phyloP scores from a whole-genome alignment of 2,797 vertebrate genomes.

The Helostoma temminkii region DNA sequence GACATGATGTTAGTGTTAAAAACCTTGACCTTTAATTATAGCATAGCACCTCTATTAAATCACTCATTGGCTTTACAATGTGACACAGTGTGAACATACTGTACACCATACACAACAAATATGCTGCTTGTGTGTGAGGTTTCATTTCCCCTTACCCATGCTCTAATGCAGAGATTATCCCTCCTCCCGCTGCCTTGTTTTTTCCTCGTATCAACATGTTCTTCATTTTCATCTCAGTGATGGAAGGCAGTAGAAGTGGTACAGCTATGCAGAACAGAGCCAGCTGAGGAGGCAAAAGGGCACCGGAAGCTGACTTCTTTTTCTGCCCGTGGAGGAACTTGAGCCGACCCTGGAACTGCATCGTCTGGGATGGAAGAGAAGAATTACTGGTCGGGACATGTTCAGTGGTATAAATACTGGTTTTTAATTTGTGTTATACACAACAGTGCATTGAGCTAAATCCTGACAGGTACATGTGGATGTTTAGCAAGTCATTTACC shows the following conservation, averaged over 20 bases:
- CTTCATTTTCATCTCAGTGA: conserved; percentile 91
- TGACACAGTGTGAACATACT: conserved; percentile 22
- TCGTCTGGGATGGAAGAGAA: conserved; percentile 83
- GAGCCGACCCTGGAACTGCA: conserved; percentile 96
- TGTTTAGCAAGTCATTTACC: too few species aligned
- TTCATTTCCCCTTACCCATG: conserved; percentile 80
- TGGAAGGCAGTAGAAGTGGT: conserved; percentile 90
- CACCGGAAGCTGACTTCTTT: conserved; percentile 89
- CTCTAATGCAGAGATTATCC: conserved; percentile 72
- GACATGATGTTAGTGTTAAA: conserved; percentile 38
- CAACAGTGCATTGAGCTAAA: too few species aligned
- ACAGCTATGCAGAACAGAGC: conserved; percentile 93
- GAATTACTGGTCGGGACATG: not conserved
- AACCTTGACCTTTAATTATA: conserved; percentile 60
- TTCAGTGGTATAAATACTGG: too few species aligned
- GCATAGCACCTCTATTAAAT: conserved; percentile 32
- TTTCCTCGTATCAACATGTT: conserved; percentile 87
- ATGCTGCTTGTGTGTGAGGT: not conserved
- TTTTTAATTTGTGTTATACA: too few species aligned
- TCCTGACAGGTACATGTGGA: too few species aligned
- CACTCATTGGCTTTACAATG: conserved; percentile 12
- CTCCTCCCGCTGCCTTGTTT: conserved; percentile 80
- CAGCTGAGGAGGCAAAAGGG: conserved; percentile 87
- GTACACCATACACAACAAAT: too few species aligned
- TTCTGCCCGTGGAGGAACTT: conserved; percentile 95